Conservation (phyloP, 1,140 invertebrate species). For the Mylabris phalerata region DNA sequence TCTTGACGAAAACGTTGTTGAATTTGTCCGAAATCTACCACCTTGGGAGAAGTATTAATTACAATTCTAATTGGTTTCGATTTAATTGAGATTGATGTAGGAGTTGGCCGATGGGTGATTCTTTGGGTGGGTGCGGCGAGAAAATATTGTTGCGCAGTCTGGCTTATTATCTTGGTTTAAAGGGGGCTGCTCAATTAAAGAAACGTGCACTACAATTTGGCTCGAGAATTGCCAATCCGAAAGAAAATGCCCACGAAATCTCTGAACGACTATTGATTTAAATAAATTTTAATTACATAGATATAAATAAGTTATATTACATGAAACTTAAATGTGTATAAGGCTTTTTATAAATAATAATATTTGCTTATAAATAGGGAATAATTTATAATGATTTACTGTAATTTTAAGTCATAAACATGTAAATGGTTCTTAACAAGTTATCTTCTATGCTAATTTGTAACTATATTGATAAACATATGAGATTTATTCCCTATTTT, state of each 20-base stretch:
- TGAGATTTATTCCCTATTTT: too few relatives aligned
- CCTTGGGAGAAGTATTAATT: conserved; percentile 65
- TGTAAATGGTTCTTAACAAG: too few relatives aligned
- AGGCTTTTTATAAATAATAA: too few relatives aligned
- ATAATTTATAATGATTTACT: too few relatives aligned
- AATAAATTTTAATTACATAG: too few relatives aligned
- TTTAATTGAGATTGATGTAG: conserved; percentile 40
- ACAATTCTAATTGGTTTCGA: not conserved
- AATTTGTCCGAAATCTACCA: conserved; percentile 62
- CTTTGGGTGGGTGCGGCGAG: conserved; percentile 80
- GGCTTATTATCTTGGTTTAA: conserved; percentile 65
- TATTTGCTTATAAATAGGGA: too few relatives aligned
- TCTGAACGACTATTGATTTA: conserved; percentile 43
- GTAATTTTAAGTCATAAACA: too few relatives aligned
- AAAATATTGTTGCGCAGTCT: conserved; percentile 82
- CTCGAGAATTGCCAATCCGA: conserved; percentile 88
- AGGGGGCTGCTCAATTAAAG: conserved; percentile 59
- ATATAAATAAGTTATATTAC: too few relatives aligned
- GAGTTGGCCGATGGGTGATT: conserved; percentile 54
- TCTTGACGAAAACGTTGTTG: conserved; percentile 83
- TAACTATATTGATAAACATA: too few relatives aligned
- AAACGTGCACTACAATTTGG: conserved; percentile 98
- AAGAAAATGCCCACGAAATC: conserved; percentile 78
- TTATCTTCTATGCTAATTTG: too few relatives aligned
- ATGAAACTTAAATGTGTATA: too few relatives aligned